Conservation (phyloP, 2,113 vertebrate species). For the Henicopernis longicauda region DNA sequence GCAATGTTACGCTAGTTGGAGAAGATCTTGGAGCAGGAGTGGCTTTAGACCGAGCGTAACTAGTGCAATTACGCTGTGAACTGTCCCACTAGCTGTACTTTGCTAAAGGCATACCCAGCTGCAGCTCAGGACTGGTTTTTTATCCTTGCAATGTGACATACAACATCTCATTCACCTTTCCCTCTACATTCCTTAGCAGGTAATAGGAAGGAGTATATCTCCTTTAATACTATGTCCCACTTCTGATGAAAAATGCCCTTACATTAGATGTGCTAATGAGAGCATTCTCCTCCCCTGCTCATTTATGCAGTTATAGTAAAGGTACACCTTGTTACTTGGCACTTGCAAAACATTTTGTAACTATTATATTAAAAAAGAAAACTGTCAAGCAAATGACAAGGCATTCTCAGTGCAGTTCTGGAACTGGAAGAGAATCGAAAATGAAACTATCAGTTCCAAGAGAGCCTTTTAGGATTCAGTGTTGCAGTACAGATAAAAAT, state of each 20-base stretch:
- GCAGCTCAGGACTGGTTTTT: neutral
- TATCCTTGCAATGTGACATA: neutral
- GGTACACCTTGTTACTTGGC: neutral
- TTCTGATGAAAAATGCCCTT: neutral
- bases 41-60: neutral
- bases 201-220: neutral
- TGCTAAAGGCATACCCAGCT: neutral
- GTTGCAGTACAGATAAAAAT: neutral
- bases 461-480: neutral
- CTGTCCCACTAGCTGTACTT: rapidly evolving
- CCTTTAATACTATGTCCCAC: neutral
- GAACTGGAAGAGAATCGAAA: neutral
- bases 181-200: neutral
- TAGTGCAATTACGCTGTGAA: neutral
- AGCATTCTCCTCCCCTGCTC: neutral
- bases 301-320: neutral
- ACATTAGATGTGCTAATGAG: neutral
- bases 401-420: neutral
- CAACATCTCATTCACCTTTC: neutral
- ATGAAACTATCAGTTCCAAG: neutral
- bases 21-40: neutral
- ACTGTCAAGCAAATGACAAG: neutral
- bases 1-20: neutral
- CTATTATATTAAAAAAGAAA: neutral
- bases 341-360: neutral